These are phyloP conservation scores for Apus apus DNA, from an alignment of 2,113 vertebrate species.

Conservation along the genomic window DNA sequence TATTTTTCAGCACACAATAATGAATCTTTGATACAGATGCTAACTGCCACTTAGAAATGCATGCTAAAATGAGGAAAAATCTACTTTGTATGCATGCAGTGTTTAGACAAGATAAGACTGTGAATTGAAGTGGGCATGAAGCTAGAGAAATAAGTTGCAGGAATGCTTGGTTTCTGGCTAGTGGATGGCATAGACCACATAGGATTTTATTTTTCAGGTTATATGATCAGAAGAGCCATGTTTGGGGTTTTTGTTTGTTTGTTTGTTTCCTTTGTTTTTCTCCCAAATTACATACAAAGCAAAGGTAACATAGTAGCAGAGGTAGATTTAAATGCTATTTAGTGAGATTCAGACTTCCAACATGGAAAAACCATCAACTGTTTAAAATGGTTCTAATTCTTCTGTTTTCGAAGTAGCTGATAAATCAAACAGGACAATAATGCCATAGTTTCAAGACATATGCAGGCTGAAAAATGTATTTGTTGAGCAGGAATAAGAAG, in stretches of 20 bases:
- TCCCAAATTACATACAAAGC: background rate
- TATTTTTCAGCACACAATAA: background rate
- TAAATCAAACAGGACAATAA: background rate
- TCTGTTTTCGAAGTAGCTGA: background rate
- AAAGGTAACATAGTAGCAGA: background rate
- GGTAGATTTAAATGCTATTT: background rate
- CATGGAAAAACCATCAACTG: background rate
- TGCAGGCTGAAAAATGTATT: background rate
- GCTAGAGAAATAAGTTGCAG: background rate
- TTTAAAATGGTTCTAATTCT: background rate
- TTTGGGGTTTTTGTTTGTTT: background rate
- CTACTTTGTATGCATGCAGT: background rate
- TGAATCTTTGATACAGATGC: background rate
- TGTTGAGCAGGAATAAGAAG: background rate
- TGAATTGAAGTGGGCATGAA: background rate
- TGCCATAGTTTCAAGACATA: background rate
- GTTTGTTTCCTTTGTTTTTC: background rate
- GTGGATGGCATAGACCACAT: background rate
- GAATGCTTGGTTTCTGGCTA: background rate
- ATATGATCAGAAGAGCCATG: background rate
- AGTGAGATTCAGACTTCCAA: background rate
- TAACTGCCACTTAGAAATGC: background rate
- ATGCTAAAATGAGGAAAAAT: background rate
- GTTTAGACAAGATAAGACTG: background rate
- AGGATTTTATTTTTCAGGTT: background rate